These are phyloP conservation scores for Pectinophora gossypiella DNA, from an alignment of 1,140 invertebrate species.

Conservation along the genomic window DNA sequence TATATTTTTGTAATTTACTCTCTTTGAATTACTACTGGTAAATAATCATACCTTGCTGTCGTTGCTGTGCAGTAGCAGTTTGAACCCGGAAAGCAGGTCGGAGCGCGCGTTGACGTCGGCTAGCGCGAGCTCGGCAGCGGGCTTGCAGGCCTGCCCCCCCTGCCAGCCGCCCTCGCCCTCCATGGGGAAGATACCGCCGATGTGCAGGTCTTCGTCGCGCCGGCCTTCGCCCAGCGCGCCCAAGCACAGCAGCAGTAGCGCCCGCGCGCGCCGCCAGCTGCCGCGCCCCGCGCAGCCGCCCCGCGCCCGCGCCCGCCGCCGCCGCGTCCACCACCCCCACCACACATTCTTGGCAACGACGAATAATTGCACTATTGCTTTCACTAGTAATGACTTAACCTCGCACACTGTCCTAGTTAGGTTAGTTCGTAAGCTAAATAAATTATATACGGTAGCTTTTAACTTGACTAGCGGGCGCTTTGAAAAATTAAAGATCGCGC, in stretches of 20 bases:
- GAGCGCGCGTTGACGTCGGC: slow-evolving; percentile 95
- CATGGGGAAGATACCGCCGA: slow-evolving; percentile 98
- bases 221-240: slow-evolving; percentile 39
- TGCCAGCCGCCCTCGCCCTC: slow-evolving; percentile 96
- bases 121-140: slow-evolving; percentile 95
- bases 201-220: slow-evolving; percentile 84
- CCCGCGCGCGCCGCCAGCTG: slow-evolving; percentile 17
- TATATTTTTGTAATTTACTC: too few species aligned
- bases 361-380: slow-evolving; percentile 71
- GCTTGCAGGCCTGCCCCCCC: slow-evolving; percentile 95
- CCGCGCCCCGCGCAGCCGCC: slow-evolving; percentile 21
- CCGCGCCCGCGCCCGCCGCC: slow-evolving; percentile 19
- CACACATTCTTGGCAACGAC: slow-evolving; percentile 66
- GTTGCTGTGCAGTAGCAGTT: slow-evolving; percentile 93
- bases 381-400: slow-evolving; percentile 61
- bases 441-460: slow-evolving; percentile 49
- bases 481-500: slow-evolving; percentile 63
- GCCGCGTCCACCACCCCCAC: slow-evolving; percentile 27
- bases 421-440: slow-evolving; percentile 54
- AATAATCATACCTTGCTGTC: slow-evolving; percentile 92
- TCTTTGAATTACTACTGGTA: too few species aligned
- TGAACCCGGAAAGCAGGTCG: slow-evolving; percentile 94
- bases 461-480: slow-evolving; percentile 72
- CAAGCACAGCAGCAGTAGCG: slow-evolving; percentile 39
- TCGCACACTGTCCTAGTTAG: slow-evolving; percentile 61